A percentile compares a stretch with the other conserved stretches of the same genome.
These are phyloP conservation scores for Parnassius apollo DNA, from an alignment of 2,888 invertebrate genomes.

Conservation along the genomic window DNA sequence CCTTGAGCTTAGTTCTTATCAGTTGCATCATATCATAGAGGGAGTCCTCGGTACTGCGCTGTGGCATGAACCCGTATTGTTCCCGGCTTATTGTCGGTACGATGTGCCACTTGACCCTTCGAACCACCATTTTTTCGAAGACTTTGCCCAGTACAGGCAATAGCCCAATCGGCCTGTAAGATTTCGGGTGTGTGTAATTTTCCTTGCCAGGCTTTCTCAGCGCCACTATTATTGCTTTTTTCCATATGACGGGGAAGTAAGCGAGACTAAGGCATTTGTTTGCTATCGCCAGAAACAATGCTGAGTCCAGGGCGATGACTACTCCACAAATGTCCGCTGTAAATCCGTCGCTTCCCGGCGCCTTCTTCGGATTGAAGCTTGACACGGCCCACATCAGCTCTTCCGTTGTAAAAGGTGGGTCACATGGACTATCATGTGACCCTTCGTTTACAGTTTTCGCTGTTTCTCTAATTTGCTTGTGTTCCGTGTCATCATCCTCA, in stretches of 20 bases:
- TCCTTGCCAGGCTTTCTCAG: too few species aligned
- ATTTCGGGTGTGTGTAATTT: too few species aligned
- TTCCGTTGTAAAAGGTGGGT: slow-evolving; percentile 21
- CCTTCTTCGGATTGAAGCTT: slow-evolving; percentile 14
- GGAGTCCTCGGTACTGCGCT: too few species aligned
- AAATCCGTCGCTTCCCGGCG: slow-evolving; percentile 29
- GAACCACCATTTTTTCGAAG: too few species aligned
- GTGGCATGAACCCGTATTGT: too few species aligned
- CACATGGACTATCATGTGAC: not conserved
- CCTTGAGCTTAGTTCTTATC: too few species aligned
- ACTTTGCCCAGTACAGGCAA: too few species aligned
- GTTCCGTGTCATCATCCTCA: not conserved
- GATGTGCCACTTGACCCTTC: too few species aligned
- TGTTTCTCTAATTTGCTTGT: not conserved
- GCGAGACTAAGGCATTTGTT: not conserved
- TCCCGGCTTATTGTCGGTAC: too few species aligned
- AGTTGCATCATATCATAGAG: too few species aligned
- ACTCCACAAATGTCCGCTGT: slow-evolving; percentile 23
- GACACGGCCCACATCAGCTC: slow-evolving; percentile 11
- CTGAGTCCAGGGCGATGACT: not conserved
- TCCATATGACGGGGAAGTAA: not conserved
- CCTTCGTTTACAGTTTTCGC: too few species aligned
- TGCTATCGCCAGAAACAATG: not conserved
- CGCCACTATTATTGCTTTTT: not conserved
- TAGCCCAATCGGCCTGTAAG: too few species aligned